Percentiles rank a stretch among this genome's conserved stretches.
These are phyloP conservation scores for Babylonia areolata DNA, from an alignment of 1,140 invertebrate species.

Conservation along the genomic window DNA sequence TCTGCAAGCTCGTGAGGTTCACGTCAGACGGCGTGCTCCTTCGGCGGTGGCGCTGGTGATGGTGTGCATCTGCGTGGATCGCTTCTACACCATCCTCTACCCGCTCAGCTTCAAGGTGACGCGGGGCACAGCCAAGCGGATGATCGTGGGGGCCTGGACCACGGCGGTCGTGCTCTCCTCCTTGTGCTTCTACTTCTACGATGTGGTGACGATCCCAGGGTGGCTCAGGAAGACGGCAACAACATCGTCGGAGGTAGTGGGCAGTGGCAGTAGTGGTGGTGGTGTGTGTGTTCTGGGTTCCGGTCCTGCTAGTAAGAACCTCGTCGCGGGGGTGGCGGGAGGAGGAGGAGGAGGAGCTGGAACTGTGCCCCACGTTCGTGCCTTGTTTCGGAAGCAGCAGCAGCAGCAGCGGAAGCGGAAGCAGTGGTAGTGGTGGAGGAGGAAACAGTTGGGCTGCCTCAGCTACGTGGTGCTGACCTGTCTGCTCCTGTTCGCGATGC, in stretches of 20 bases:
- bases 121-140: slow-evolving; percentile 63
- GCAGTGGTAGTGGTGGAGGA: too few relatives aligned
- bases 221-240: too few relatives aligned
- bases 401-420: too few relatives aligned
- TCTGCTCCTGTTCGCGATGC: slow-evolving; percentile 50
- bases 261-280: too few relatives aligned
- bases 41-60: slow-evolving; percentile 56
- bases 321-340: not conserved
- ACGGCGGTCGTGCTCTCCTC: slow-evolving; percentile 45
- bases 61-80: slow-evolving; percentile 60
- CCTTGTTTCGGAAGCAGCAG: too few relatives aligned
- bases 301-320: too few relatives aligned
- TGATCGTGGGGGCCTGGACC: slow-evolving; percentile 57
- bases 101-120: slow-evolving; percentile 71
- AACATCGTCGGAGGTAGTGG: too few relatives aligned
- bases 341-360: not conserved
- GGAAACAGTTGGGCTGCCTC: slow-evolving; percentile 50
- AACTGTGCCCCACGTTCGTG: slow-evolving; percentile 56
- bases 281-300: too few relatives aligned
- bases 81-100: slow-evolving; percentile 70
- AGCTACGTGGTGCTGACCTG: slow-evolving; percentile 50
- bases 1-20: slow-evolving; percentile 65
- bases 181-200: slow-evolving; percentile 60
- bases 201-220: slow-evolving; percentile 13
- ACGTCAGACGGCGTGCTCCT: slow-evolving; percentile 52